phyloP scores from a whole-genome alignment of 2,113 vertebrate species.

The Hippolais icterina region DNA sequence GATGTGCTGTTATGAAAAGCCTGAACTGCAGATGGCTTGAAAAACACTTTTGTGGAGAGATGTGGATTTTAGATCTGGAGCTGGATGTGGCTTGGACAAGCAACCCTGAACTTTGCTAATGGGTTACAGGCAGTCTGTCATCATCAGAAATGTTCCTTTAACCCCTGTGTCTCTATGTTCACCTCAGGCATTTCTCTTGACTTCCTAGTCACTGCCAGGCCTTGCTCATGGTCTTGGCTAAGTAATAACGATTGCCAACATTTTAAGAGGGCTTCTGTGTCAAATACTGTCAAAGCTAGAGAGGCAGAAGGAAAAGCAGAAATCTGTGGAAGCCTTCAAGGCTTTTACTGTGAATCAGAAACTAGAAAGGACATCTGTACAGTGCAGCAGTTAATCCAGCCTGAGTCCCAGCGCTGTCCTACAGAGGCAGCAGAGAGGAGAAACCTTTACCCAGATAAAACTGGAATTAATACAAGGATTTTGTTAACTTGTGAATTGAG shows the following conservation, averaged over 20 bases:
- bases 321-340: conserved; percentile 1
- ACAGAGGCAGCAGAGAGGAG: not conserved
- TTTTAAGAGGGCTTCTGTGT: conserved; percentile 1
- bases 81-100: not conserved
- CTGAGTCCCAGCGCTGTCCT: not conserved
- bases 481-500: not conserved
- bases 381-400: not conserved
- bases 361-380: not conserved
- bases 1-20: not conserved
- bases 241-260: not conserved
- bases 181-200: not conserved
- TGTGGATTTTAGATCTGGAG: not conserved
- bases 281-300: not conserved
- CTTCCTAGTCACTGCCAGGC: not conserved
- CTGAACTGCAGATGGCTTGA: not conserved
- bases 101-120: not conserved
- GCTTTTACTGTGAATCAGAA: conserved; percentile 15
- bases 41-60: not conserved
- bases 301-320: not conserved
- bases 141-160: not conserved
- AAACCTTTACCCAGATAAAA: not conserved
- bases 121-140: not conserved
- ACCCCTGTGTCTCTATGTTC: not conserved
- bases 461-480: not conserved
- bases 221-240: not conserved